Percentiles rank a stretch among this genome's conserved stretches.
Conservation (phyloP, 2,888 invertebrate species). For the Salticus scenicus region DNA sequence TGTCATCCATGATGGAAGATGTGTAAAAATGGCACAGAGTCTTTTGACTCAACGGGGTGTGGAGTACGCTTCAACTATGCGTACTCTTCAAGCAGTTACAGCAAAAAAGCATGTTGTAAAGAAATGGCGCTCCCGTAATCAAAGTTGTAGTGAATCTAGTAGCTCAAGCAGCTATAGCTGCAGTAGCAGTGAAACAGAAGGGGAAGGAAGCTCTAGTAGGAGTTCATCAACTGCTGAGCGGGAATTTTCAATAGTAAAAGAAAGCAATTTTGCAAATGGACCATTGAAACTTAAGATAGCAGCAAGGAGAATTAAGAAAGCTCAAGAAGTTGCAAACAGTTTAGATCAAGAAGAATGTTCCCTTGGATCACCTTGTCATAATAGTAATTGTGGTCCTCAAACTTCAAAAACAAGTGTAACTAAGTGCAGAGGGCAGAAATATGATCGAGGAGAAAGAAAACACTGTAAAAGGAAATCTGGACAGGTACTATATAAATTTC, state of each 20-base stretch:
- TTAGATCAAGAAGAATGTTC: slow-evolving; percentile 46
- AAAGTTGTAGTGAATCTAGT: slow-evolving; percentile 43
- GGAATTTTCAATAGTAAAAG: slow-evolving; percentile 65
- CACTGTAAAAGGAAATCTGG: slow-evolving; percentile 42
- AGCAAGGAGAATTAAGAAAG: slow-evolving; percentile 48
- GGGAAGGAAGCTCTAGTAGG: slow-evolving; percentile 42
- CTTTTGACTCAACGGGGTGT: slow-evolving; percentile 64
- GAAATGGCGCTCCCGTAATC: slow-evolving; percentile 44
- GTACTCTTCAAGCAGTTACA: slow-evolving; percentile 41
- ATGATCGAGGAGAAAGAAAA: slow-evolving; percentile 15
- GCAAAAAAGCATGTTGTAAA: slow-evolving; percentile 42
- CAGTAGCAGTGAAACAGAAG: slow-evolving; percentile 47
- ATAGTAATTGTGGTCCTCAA: slow-evolving; percentile 16
- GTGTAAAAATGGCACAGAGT: slow-evolving; percentile 65
- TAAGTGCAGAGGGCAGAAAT: slow-evolving; percentile 23
- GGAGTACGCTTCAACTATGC: slow-evolving; percentile 64
- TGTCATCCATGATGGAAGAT: slow-evolving; percentile 33
- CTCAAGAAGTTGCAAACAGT: slow-evolving; percentile 21
- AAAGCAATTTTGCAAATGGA: slow-evolving; percentile 57
- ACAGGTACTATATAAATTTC: slow-evolving; percentile 26
- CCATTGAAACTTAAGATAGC: slow-evolving; percentile 66
- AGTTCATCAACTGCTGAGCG: slow-evolving; percentile 57
- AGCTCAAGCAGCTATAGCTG: slow-evolving; percentile 31
- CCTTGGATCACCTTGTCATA: slow-evolving; percentile 28
- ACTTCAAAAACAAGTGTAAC: background rate